Conservation (phyloP, 30 jellyfish, hydroid and myxozoan species). For the Cassiopea xamachana region DNA sequence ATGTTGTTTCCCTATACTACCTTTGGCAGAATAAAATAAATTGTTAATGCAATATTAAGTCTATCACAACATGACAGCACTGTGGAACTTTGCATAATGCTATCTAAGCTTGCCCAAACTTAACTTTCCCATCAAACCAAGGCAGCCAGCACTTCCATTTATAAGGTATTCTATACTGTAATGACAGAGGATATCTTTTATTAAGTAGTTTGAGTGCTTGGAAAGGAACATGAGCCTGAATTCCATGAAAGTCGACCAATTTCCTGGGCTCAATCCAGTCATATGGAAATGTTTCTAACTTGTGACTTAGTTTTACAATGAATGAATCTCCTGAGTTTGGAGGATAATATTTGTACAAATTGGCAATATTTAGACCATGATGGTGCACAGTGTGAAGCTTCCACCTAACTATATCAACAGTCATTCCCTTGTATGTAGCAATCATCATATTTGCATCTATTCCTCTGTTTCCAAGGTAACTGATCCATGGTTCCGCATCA, state of each 20-base stretch:
- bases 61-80: no score
- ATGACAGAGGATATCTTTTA: conserved; percentile 64
- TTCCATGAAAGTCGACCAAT: conserved; percentile 24
- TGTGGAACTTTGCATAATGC: neutral
- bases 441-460: conserved; percentile 82
- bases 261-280: conserved; percentile 64
- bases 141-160: conserved; percentile 94
- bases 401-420: conserved; percentile 89
- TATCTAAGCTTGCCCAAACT: neutral
- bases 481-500: conserved; percentile 41
- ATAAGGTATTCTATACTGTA: conserved; percentile 56
- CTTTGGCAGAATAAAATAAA: no score
- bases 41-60: no score
- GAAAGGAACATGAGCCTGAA: conserved; percentile 62
- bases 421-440: conserved; percentile 62
- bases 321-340: conserved; percentile 63
- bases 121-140: neutral
- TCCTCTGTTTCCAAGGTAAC: conserved; percentile 53
- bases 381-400: conserved; percentile 6
- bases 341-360: conserved; percentile 80
- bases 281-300: conserved; percentile 75
- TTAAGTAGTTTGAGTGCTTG: conserved; percentile 27
- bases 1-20: no score
- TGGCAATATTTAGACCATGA: conserved; percentile 1
- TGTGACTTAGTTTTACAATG: conserved; percentile 64